Evolutionary conservation across 2,888 invertebrate species (phyloP).

Genomic region (Eupithecia subfuscata): DNA sequence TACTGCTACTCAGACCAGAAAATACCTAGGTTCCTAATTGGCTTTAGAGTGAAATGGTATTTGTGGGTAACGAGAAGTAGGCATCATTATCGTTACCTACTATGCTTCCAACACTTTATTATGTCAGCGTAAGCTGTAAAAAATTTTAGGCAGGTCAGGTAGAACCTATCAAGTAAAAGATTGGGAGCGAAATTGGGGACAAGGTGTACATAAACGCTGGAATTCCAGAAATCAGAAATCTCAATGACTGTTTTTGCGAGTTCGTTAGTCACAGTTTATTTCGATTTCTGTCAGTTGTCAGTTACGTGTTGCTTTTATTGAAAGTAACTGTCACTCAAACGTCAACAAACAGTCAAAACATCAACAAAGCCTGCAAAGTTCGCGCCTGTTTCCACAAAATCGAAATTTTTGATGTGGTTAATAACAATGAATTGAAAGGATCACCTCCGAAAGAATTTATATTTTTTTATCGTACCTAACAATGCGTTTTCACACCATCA

Average conservation of each 20-base stretch:
- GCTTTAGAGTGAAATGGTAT: background rate
- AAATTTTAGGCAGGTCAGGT: background rate
- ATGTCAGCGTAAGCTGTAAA: background rate
- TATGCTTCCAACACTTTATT: background rate
- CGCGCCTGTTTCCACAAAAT: conserved; percentile 68
- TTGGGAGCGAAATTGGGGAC: background rate
- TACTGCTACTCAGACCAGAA: background rate
- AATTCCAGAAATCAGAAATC: background rate
- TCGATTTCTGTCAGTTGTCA: conserved; percentile 54
- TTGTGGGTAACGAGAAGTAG: background rate
- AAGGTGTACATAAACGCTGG: background rate
- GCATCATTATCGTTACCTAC: background rate
- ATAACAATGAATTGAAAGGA: conserved; percentile 49
- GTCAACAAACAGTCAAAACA: conserved; percentile 71
- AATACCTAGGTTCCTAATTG: background rate
- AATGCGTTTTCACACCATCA: background rate
- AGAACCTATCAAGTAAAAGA: background rate
- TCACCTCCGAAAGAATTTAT: conserved; percentile 16
- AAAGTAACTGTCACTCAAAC: conserved; percentile 80
- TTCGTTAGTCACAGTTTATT: conserved; percentile 9
- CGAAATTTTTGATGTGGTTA: conserved; percentile 57
- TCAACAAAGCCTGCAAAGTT: conserved; percentile 53
- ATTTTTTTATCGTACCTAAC: background rate
- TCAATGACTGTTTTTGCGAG: background rate
- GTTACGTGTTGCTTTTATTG: conserved; percentile 73